Evolutionary conservation across 1,140 invertebrate genomes (phyloP).

Genomic region (Monomorium pharaonis): DNA sequence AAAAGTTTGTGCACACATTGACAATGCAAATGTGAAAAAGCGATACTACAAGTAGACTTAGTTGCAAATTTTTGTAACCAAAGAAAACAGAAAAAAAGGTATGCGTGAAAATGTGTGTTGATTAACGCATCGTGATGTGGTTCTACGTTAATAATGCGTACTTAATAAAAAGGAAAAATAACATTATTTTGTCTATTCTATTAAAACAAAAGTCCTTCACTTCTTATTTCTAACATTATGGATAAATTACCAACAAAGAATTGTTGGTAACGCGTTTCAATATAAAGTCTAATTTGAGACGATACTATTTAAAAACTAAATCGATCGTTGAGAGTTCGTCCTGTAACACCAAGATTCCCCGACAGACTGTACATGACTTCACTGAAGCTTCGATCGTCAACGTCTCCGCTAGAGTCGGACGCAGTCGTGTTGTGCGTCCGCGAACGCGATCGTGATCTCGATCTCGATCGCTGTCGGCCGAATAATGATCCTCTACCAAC

Average conservation of each 20-base stretch:
- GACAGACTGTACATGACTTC: conserved; percentile 82
- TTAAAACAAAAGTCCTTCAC: conserved; percentile 33
- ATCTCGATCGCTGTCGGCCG: conserved; percentile 70
- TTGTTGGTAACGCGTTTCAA: not conserved
- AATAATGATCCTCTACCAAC: conserved; percentile 69
- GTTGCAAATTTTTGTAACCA: not conserved
- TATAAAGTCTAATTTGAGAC: conserved; percentile 27
- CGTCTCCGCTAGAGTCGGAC: conserved; percentile 65
- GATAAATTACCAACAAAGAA: not conserved
- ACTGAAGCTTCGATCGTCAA: conserved; percentile 81
- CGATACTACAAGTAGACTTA: not conserved
- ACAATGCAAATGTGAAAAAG: not conserved
- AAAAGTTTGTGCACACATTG: conserved; percentile 6
- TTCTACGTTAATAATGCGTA: not conserved
- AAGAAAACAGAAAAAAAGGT: not conserved
- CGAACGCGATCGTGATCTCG: conserved; percentile 80
- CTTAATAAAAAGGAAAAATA: not conserved
- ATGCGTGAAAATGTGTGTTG: not conserved
- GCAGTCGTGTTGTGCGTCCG: conserved; percentile 71
- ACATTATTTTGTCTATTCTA: not conserved
- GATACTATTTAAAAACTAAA: conserved; percentile 78
- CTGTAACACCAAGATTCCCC: conserved; percentile 79
- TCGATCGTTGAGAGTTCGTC: conserved; percentile 83
- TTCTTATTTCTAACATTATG: not conserved
- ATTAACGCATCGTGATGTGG: not conserved